These are phyloP conservation scores for Neosilurus hyrtlii DNA, from an alignment of 2,797 vertebrate genomes.

Conservation along the genomic window DNA sequence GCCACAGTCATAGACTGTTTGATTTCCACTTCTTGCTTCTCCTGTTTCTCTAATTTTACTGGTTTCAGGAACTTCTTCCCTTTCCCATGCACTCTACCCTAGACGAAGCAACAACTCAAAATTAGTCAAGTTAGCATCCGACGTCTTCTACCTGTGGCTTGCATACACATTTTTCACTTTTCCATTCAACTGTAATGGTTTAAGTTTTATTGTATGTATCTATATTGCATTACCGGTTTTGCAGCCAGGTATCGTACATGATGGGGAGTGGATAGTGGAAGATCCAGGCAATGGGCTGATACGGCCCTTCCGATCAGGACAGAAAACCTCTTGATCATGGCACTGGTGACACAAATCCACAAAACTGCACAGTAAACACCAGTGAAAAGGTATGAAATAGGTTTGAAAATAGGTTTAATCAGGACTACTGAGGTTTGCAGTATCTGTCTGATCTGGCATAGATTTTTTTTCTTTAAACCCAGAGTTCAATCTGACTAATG, in stretches of 20 bases:
- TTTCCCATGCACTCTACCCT: slow-evolving; percentile 65
- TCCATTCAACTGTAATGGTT: background rate
- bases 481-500: background rate
- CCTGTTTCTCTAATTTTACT: slow-evolving; percentile 55
- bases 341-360: slow-evolving; percentile 31
- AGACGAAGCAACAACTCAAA: slow-evolving; percentile 19
- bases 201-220: background rate
- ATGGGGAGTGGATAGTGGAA: slow-evolving; percentile 28
- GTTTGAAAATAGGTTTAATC: too few relatives aligned
- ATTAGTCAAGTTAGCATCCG: background rate
- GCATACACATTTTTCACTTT: background rate
- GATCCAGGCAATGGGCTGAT: slow-evolving; percentile 40
- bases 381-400: background rate
- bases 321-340: slow-evolving; percentile 62
- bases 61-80: slow-evolving; percentile 59
- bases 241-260: slow-evolving; percentile 57
- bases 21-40: slow-evolving; percentile 84
- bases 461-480: too few relatives aligned
- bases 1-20: slow-evolving; percentile 78
- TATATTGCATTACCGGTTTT: slow-evolving; percentile 63
- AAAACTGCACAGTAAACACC: background rate
- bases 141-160: background rate
- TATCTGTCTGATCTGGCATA: too few relatives aligned
- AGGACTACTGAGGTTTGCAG: background rate
- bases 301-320: slow-evolving; percentile 54